Base-by-base conservation (phyloP, 2,797 vertebrate genomes). In the Arrhamphus sclerolepis region DNA sequence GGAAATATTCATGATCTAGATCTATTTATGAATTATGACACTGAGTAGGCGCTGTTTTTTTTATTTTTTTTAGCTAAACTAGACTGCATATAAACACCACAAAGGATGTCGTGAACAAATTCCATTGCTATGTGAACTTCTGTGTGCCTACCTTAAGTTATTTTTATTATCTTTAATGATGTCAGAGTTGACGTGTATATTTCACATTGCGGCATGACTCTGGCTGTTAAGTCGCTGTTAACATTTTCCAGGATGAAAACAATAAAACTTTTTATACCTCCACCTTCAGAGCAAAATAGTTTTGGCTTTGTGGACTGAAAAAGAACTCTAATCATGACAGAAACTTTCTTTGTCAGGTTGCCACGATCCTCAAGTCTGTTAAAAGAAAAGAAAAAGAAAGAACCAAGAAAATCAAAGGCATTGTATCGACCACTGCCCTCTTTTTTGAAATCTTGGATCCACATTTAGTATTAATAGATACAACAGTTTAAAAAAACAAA, bases 301-400 rank as follows among this genome's bases (percentile, higher is more conserved):
- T 82, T 58, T 57, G n/a, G 46, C 60, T 63, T 53, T 68, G 67
- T 80, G 64, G 56, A 75, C 72, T 69, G 75, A 84, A 83, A 84
- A 78, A 81, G 43, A 81, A 72, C 81, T 86, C 56, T 76, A 85
- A 84, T 89, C 77, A 70, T 81, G 62, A 82, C 76, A 82, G 67
- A 83, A 82, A 83, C 77, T 77, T 76, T 83, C 68, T 82, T 75
- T 86, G 81, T 87, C 85, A 82, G 81, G 17, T 83, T 84, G 70
- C 84, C 82, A 77, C 8, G 49, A 79, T 78, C 66, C 63, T 83
- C 68, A 72, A 56, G 78, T 73, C 67, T 58, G 62, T 62, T 75
- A 53, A 67, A 82, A 80, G 63, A 72, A 67, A 70, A 63, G 63
- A 38, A 34, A 72, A 78, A 41, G 55, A 68, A 75, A 70, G 77